Evolutionary conservation across 2,113 vertebrate species (phyloP).

Genomic region (Raphicerus campestris): DNA sequence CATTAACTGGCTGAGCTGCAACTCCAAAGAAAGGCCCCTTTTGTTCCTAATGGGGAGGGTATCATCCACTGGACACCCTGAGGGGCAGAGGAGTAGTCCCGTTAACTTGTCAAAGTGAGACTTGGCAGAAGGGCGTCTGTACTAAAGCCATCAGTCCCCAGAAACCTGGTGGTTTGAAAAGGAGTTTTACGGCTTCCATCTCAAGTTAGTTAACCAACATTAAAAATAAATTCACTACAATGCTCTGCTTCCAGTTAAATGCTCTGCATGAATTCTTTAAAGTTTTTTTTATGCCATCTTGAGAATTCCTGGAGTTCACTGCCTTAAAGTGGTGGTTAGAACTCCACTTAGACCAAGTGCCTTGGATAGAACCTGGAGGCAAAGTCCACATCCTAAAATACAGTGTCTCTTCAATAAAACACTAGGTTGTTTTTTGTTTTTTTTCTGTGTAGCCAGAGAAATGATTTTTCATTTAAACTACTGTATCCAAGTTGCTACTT

Average conservation of each 20-base stretch:
- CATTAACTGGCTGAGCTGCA: slow-evolving; percentile 21
- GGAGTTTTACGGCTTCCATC: neutral
- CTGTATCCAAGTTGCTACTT: neutral
- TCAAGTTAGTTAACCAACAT: neutral
- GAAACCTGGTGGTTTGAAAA: neutral
- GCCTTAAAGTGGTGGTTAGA: slow-evolving; percentile 3
- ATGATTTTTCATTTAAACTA: neutral
- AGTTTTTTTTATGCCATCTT: neutral
- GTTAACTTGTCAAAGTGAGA: neutral
- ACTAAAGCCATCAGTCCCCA: neutral
- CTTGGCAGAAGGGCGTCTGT: neutral
- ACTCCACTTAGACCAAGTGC: neutral
- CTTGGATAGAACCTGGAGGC: neutral
- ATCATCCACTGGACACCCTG: neutral
- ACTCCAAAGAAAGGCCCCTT: slow-evolving; percentile 38
- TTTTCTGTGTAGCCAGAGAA: neutral
- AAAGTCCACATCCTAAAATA: neutral
- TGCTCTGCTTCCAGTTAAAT: neutral
- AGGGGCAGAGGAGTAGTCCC: neutral
- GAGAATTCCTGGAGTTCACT: slow-evolving; percentile 22
- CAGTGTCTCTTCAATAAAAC: neutral
- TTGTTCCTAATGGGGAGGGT: neutral
- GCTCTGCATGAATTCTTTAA: neutral
- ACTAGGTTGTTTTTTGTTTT: neutral
- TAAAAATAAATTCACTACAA: neutral